Evolutionary conservation across 2,888 invertebrate species (phyloP).

Genomic region (Agonopterix heracliana): DNA sequence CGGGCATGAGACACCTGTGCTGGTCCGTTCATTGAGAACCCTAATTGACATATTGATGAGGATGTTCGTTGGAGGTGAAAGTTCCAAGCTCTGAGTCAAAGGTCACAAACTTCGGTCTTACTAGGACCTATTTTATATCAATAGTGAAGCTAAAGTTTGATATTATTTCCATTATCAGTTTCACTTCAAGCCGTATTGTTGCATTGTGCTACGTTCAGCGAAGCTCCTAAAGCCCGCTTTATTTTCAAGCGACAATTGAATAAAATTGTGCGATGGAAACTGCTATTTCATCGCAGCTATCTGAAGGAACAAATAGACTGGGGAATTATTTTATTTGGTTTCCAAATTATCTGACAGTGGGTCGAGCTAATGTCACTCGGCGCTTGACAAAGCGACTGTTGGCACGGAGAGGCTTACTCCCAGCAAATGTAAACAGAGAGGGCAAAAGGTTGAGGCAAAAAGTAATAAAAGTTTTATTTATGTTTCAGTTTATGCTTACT

Average conservation of each 20-base stretch:
- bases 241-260: neutral
- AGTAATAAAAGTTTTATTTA: constrained; percentile 55
- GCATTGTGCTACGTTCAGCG: too few relatives aligned
- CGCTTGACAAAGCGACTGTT: constrained; percentile 72
- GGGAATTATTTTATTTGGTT: constrained; percentile 59
- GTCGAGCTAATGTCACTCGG: constrained; percentile 66
- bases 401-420: constrained; percentile 69
- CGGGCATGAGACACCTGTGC: constrained; percentile 56
- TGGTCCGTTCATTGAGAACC: constrained; percentile 45
- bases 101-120: constrained; percentile 5
- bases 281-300: constrained; percentile 23
- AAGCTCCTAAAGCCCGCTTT: too few relatives aligned
- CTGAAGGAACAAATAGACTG: constrained; percentile 36
- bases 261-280: neutral
- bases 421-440: constrained; percentile 62
- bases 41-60: constrained; percentile 62
- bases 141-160: neutral
- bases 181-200: too few relatives aligned
- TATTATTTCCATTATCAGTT: neutral
- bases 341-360: constrained; percentile 64
- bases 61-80: constrained; percentile 31
- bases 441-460: constrained; percentile 52
- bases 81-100: constrained; percentile 11
- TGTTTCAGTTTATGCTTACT: constrained; percentile 40
- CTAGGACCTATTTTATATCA: neutral